Base-by-base conservation (phyloP, 1,140 invertebrate species). In the Tetraneura akinire region DNA sequence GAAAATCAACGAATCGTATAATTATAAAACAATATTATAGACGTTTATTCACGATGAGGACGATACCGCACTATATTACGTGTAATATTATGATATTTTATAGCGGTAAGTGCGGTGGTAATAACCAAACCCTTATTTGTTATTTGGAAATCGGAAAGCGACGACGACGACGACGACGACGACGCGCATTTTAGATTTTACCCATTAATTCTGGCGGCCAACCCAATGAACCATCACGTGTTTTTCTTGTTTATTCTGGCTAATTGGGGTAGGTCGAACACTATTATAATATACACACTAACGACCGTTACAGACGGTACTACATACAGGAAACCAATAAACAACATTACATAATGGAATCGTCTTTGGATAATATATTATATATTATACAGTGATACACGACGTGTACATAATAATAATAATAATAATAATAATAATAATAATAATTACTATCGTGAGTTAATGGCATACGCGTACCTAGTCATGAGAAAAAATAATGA, bases 211-310 rank as follows among this genome's bases (percentile, higher is more conserved):
- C 62, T 66, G 10, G 32, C 1, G n/a, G 47, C 45, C 23, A 2
- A 49, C 23, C 23, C 23, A 49, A 49, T 1, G 3, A 70, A 70
- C 45, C 23, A 49, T 70, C 47, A 18, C 23, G n/a, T 68, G 21
- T 70, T 47, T 49, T 49, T 49, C 45, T 70, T 9, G 42, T 47
- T 47, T 47, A 26, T 47, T 16, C 13, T 23, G 42, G 14, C 37
- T 68, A 68, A 68, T 68, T 68, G 66, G 42, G 66, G 45, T 68
- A 68, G 21, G n/a, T 16, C 21, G 42, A 47, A 68, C 13, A 45
- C 66, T 6, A 68, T 68, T 0, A n/a, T 53, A n/a, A n/a, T n/a
- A n/a, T n/a, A n/a, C n/a, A n/a, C n/a, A 66, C 32, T 66, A 23
- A 68, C 5, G 66, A 66, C 32, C 32, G 8, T 37, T 42, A 14